Percentiles rank a stretch among this genome's conserved stretches.
Conservation (phyloP, 1,140 invertebrate genomes). For the Druon quercuslanigerum region DNA sequence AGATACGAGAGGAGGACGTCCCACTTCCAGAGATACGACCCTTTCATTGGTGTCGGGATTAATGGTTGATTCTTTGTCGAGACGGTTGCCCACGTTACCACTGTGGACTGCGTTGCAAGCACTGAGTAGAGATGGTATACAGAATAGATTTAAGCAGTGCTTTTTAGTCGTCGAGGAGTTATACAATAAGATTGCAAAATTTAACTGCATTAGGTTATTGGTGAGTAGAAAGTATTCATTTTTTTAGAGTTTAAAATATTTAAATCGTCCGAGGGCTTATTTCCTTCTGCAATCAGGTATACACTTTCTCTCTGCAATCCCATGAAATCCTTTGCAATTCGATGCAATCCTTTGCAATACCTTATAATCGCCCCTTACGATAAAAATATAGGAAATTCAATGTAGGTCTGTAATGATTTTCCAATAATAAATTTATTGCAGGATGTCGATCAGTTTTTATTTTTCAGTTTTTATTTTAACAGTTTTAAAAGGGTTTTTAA, state of each 20-base stretch:
- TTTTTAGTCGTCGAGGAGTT: slow-evolving; percentile 86
- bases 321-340: too few species aligned
- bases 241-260: slow-evolving; percentile 36
- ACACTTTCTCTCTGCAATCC: too few species aligned
- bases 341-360: too few species aligned
- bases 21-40: slow-evolving; percentile 79
- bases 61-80: slow-evolving; percentile 77
- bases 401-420: too few species aligned
- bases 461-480: too few species aligned
- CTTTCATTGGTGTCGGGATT: slow-evolving; percentile 85
- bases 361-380: too few species aligned
- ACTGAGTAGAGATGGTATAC: slow-evolving; percentile 85
- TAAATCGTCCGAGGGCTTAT: background rate
- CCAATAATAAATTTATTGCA: too few species aligned
- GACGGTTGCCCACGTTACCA: slow-evolving; percentile 85
- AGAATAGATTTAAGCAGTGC: slow-evolving; percentile 82
- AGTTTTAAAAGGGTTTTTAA: too few species aligned
- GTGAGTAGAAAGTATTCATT: slow-evolving; percentile 75
- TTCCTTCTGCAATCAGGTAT: too few species aligned
- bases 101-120: slow-evolving; percentile 88
- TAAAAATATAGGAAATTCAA: too few species aligned
- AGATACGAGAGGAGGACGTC: slow-evolving; percentile 72
- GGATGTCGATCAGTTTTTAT: too few species aligned
- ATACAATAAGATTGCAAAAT: slow-evolving; percentile 83
- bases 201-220: slow-evolving; percentile 83